Evolutionary conservation across 2,888 invertebrate species (phyloP), one percentile per base, ranked within the genome.

Genomic region (Torymus texanus): DNA sequence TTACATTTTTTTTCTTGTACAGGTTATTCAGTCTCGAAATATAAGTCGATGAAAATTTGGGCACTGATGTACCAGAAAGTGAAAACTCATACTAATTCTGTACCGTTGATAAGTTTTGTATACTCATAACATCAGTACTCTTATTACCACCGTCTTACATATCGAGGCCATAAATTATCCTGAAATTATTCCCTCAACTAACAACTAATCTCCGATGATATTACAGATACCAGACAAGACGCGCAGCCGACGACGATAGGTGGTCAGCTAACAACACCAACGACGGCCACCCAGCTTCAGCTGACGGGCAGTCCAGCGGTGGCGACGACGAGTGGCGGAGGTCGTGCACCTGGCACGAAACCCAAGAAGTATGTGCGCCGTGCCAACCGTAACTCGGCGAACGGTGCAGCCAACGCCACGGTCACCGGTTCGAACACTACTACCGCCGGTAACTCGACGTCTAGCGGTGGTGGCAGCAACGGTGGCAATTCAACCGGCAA

Each of bases 321-420:
- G 8, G 41, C 41, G 41, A 41, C 41, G 8, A 41, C 41, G 41
- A 41, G 41, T 8, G 90, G 67, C 21, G 16, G 55, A 1, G 63
- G 56, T 10, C 58, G 92, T 13, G 93, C 93, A 41, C 92, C 93
- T 63, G 93, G 93, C 87, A 91, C 93, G 67, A 94, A 95, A 87
- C 91, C 91, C 0, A 91, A 92, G 82, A 95, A 95, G 89, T 95
- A 95, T 90, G 94, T 94, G 89, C 95, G 95, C 90, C 92, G 94
- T 85, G 83, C 92, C 92, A 85, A 90, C 83, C 87, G 87, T 29
- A 90, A 85, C 78, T 85, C 84, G 56, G 66, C 65, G 68, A 89
- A 83, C 75, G 87, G 82, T 21, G 86, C 84, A 55, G 86, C 80
- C 29, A 85, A 85, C 50, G 84, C 83, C 41, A 87, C 87, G 75